Conservation (phyloP, 2,113 vertebrate species). For the Antennarius striatus region DNA sequence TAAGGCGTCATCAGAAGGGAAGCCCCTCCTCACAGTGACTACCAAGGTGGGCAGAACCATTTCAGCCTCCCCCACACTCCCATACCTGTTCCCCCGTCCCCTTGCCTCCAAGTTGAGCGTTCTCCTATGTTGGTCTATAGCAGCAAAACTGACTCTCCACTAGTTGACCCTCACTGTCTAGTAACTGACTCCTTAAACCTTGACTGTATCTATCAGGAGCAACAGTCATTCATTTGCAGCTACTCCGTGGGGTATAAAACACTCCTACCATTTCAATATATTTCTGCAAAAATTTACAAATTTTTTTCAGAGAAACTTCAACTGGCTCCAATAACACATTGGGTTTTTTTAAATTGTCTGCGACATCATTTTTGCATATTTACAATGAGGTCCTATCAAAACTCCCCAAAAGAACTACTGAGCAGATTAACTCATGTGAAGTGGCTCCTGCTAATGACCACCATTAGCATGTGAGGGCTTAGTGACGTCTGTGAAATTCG, state of each 20-base stretch:
- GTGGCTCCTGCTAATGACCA: too few species aligned
- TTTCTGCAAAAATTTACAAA: conserved; percentile 21
- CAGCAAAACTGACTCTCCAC: conserved; percentile 65
- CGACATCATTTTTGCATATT: too few species aligned
- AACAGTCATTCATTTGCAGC: conserved; percentile 59
- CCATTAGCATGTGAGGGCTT: too few species aligned
- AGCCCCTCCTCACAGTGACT: conserved; percentile 98
- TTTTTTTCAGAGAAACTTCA: conserved; percentile 24
- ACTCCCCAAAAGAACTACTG: too few species aligned
- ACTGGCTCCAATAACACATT: conserved; percentile 31
- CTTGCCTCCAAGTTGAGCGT: conserved; percentile 54
- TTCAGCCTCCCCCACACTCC: conserved; percentile 75
- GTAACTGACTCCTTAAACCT: conserved; percentile 38
- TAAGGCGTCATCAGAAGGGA: conserved; percentile 99
- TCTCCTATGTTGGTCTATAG: conserved; percentile 60
- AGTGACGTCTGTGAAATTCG: too few species aligned
- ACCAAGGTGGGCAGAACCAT: conserved; percentile 98
- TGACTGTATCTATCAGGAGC: conserved; percentile 35
- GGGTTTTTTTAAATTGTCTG: conserved; percentile 28
- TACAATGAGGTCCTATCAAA: too few species aligned
- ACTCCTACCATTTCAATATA: conserved; percentile 5
- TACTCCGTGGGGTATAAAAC: conserved; percentile 78
- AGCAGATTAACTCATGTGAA: too few species aligned
- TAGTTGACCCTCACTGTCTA: conserved; percentile 61
- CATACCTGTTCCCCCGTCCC: conserved; percentile 42